Evolutionary conservation across 2,888 invertebrate species (phyloP).

Genomic region (Abrostola triplasia): DNA sequence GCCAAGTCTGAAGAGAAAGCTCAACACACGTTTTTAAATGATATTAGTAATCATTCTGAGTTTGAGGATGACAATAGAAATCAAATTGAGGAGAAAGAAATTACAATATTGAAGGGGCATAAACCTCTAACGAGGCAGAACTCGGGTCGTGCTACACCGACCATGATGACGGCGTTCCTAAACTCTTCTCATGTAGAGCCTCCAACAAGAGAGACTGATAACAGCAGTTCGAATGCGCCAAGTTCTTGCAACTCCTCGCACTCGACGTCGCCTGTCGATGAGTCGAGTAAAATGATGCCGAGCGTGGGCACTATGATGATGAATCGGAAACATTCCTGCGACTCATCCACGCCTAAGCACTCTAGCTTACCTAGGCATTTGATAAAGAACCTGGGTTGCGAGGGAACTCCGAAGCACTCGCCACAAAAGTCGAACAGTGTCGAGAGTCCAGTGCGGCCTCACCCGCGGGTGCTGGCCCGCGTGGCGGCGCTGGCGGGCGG

Average conservation of each 20-base stretch:
- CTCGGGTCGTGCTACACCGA: conserved; percentile 88
- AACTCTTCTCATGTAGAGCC: conserved; percentile 81
- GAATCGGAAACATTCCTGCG: conserved; percentile 82
- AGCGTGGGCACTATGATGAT: conserved; percentile 81
- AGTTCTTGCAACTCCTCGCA: conserved; percentile 83
- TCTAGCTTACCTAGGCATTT: conserved; percentile 83
- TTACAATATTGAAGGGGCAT: conserved; percentile 88
- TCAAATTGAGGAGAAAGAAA: conserved; percentile 86
- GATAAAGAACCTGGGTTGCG: conserved; percentile 80
- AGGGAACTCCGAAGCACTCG: conserved; percentile 81
- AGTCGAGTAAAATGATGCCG: conserved; percentile 69
- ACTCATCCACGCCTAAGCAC: conserved; percentile 81
- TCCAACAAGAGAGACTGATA: conserved; percentile 69
- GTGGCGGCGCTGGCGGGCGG: conserved; percentile 88
- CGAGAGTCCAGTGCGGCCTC: conserved; percentile 87
- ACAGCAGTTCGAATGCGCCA: conserved; percentile 76
- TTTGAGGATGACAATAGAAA: conserved; percentile 86
- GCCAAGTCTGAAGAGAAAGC: conserved; percentile 85
- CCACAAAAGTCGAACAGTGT: conserved; percentile 69
- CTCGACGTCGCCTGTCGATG: conserved; percentile 81
- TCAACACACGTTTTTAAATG: conserved; percentile 82
- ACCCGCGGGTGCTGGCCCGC: conserved; percentile 89
- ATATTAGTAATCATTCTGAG: conserved; percentile 84
- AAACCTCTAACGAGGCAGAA: conserved; percentile 91
- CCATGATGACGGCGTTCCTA: conserved; percentile 84